These are phyloP conservation scores for Drosophila nikananu DNA, from an alignment of 1,140 invertebrate species.

Conservation along the genomic window DNA sequence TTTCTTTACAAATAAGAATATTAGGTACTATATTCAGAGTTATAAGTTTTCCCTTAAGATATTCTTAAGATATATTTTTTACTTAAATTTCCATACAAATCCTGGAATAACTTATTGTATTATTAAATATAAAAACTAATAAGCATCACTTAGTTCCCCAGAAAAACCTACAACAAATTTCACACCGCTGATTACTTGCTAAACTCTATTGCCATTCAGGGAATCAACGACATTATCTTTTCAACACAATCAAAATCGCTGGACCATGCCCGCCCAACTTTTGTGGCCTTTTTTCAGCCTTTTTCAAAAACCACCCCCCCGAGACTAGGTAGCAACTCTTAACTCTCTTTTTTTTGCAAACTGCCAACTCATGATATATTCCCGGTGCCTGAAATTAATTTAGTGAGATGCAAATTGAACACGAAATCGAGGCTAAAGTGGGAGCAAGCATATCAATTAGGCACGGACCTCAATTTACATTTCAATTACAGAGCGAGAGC, in stretches of 20 bases:
- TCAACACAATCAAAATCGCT: constrained; percentile 28
- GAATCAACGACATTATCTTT: constrained; percentile 23
- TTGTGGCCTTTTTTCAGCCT: constrained; percentile 16
- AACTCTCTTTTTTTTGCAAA: not conserved
- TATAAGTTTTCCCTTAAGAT: too few species aligned
- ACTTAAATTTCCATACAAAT: too few species aligned
- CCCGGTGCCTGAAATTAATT: constrained; percentile 46
- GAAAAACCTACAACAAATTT: constrained; percentile 13
- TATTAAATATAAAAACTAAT: not conserved
- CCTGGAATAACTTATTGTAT: not conserved
- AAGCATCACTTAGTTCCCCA: not conserved
- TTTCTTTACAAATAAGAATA: too few species aligned
- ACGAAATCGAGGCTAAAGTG: constrained; percentile 35
- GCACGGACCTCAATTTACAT: constrained; percentile 64
- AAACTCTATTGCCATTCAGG: constrained; percentile 15
- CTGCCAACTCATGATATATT: constrained; percentile 47
- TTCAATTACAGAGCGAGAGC: constrained; percentile 63
- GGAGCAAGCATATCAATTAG: constrained; percentile 51
- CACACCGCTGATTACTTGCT: constrained; percentile 27
- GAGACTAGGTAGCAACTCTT: constrained; percentile 1
- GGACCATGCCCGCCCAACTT: constrained; percentile 12
- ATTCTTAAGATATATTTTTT: too few species aligned
- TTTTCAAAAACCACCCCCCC: constrained; percentile 17
- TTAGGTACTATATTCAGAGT: too few species aligned
- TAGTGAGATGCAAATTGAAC: constrained; percentile 55